Percentiles rank a stretch among this genome's conserved stretches.
Conservation (phyloP, 2,888 invertebrate species). For the Bhutanitis thaidina region DNA sequence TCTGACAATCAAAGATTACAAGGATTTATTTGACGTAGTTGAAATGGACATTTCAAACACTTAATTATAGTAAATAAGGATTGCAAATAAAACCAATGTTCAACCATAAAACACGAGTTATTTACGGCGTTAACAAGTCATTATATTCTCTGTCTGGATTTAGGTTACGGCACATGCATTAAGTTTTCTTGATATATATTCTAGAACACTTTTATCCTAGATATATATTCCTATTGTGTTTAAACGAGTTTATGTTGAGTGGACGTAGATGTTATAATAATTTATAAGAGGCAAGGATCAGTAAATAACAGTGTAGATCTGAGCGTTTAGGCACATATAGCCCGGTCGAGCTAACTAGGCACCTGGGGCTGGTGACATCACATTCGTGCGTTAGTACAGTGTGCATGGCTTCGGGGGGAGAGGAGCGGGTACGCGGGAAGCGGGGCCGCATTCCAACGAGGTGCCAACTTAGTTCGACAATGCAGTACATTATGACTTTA, state of each 20-base stretch:
- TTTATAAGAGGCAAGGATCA: background rate
- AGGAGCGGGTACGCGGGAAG: no score
- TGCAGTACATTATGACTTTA: no score
- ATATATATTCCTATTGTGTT: conserved; percentile 9
- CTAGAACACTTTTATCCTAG: background rate
- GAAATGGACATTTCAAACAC: conserved; percentile 15
- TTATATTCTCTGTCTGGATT: conserved; percentile 13
- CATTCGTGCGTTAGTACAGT: no score
- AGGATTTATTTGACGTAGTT: conserved; percentile 16
- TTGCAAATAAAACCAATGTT: conserved; percentile 16
- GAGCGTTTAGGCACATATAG: background rate
- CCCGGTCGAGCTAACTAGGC: no score
- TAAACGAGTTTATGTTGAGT: conserved; percentile 1
- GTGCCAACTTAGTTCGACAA: no score
- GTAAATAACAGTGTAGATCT: background rate
- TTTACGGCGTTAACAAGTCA: conserved; percentile 19
- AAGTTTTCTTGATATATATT: background rate
- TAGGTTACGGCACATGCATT: conserved; percentile 6
- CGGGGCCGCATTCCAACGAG: no score
- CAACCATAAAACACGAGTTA: conserved; percentile 15
- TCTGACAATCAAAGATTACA: conserved; percentile 13
- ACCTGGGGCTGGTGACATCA: no score
- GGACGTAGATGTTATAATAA: conserved; percentile 5
- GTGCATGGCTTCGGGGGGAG: no score
- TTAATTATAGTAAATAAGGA: conserved; percentile 16